Evolutionary conservation across 2,113 vertebrate species (phyloP).

Genomic region (Budorcas taxicolor): DNA sequence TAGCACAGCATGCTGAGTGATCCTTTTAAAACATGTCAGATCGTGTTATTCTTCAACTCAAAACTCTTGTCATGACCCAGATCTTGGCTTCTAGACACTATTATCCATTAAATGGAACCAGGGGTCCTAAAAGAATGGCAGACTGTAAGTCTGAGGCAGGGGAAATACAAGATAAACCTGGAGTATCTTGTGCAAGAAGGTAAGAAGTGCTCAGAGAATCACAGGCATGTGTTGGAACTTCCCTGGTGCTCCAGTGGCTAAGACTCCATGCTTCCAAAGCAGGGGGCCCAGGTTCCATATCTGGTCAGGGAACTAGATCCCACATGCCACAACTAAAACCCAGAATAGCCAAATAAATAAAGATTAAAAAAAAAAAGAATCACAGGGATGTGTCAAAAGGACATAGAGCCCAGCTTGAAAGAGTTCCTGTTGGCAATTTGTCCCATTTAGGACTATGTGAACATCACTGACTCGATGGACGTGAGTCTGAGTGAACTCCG

Average conservation of each 20-base stretch:
- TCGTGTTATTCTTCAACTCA: not conserved
- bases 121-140: not conserved
- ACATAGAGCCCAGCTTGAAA: not conserved
- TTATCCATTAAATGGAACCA: not conserved
- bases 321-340: not conserved
- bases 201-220: not conserved
- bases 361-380: not conserved
- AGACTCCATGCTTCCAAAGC: not conserved
- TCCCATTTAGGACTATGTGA: not conserved
- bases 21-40: not conserved
- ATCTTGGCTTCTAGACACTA: not conserved
- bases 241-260: not conserved
- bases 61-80: not conserved
- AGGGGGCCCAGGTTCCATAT: not conserved
- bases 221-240: not conserved
- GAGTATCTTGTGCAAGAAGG: not conserved
- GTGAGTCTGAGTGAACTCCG: too few relatives aligned
- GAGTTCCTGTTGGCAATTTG: not conserved
- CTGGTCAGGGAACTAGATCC: not conserved
- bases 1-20: not conserved
- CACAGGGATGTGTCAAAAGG: not conserved
- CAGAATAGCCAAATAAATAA: not conserved
- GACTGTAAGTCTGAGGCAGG: not conserved
- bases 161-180: not conserved
- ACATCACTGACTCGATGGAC: not conserved